A percentile compares a stretch with the other conserved stretches of the same genome.
Evolutionary conservation across 2,797 vertebrate species (phyloP).

Genomic region (Platalea minor): DNA sequence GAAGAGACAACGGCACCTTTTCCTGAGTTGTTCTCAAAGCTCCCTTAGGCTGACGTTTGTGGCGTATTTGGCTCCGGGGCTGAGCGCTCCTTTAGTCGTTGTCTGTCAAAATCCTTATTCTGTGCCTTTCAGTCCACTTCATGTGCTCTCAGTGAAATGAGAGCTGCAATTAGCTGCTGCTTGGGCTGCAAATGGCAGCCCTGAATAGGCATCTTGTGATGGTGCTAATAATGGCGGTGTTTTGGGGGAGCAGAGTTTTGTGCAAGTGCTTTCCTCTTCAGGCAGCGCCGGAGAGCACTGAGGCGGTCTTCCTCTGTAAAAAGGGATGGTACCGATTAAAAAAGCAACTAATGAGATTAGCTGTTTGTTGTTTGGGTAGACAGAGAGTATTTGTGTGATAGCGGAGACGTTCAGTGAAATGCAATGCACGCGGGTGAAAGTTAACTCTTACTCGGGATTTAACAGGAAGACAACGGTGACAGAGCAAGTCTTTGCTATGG

Average conservation of each 20-base stretch:
- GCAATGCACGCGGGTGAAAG: background rate
- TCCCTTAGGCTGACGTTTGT: background rate
- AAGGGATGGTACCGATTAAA: background rate
- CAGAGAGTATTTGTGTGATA: background rate
- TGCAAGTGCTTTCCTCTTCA: background rate
- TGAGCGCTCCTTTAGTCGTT: background rate
- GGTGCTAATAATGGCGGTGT: background rate
- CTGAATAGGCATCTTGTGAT: background rate
- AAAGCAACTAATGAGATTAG: background rate
- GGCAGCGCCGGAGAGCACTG: background rate
- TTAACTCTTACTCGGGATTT: background rate
- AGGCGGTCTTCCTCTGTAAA: background rate
- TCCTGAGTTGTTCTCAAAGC: background rate
- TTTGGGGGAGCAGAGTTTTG: background rate
- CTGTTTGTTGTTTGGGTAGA: background rate
- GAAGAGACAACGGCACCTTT: background rate
- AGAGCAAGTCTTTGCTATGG: no score
- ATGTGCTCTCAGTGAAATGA: background rate
- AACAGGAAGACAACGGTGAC: background rate
- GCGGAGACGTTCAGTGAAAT: background rate
- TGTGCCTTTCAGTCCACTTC: background rate
- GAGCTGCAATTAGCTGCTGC: background rate
- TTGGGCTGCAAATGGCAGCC: background rate
- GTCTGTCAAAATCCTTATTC: background rate
- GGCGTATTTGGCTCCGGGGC: background rate